A percentile compares a stretch with the other conserved stretches of the same genome.
Evolutionary conservation across 1,140 invertebrate species (phyloP).

Genomic region (Drosophila baimaii): DNA sequence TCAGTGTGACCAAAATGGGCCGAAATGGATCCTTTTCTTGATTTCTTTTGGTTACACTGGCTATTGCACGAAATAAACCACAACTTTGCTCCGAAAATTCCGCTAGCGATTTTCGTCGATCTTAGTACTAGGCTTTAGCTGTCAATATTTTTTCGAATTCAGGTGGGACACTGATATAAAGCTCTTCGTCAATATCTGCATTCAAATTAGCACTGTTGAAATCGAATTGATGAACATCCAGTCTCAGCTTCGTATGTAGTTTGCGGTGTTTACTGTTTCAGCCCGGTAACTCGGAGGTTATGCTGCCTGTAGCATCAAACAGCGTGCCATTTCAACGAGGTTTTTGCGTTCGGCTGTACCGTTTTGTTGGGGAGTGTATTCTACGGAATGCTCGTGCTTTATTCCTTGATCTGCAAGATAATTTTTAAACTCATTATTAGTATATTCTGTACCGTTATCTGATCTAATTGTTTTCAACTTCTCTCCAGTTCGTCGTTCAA

Average conservation of each 20-base stretch:
- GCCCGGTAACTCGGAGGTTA: conserved; percentile 27
- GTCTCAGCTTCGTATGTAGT: conserved; percentile 64
- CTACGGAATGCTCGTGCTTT: conserved; percentile 10
- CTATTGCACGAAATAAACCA: no score
- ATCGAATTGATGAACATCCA: no score
- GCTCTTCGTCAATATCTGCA: no score
- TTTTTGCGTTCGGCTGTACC: conserved; percentile 19
- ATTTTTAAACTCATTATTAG: conserved; percentile 12
- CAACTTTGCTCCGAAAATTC: no score
- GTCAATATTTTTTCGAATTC: no score
- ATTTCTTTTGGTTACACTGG: no score
- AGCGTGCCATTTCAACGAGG: conserved; percentile 45
- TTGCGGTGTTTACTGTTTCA: conserved; percentile 24
- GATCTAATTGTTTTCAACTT: conserved; percentile 12
- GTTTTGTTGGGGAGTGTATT: conserved; percentile 26
- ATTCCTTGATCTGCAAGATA: conserved; percentile 4
- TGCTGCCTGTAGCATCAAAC: conserved; percentile 15
- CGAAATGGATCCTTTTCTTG: no score
- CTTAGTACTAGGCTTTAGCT: no score
- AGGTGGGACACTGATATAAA: no score
- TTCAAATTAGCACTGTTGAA: no score
- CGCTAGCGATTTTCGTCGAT: no score
- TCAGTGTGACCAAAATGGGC: no score
- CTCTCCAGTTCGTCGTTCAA: conserved; percentile 12
- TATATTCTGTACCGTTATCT: conserved; percentile 8